Evolutionary conservation across 2,888 invertebrate genomes (phyloP), one percentile per base, ranked within the genome.

Genomic region (Philaethria dido): DNA sequence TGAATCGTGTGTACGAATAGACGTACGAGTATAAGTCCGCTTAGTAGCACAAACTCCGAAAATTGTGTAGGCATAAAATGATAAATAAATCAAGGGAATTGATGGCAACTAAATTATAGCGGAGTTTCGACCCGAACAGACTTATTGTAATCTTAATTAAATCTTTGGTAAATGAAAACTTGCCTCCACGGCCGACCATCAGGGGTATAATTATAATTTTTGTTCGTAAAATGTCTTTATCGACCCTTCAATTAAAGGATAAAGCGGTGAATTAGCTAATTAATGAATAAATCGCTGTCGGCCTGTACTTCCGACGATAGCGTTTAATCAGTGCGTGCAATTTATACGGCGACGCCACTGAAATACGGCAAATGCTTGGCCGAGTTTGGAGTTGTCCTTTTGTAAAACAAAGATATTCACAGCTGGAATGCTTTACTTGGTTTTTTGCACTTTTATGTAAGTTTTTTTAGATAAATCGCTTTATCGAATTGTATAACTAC

Each of bases 201-300:
- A n/a, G 36, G 55, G 39, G 44, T 63, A 55, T 57, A 52, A 64
- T 63, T 62, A 62, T 66, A 64, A 68, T 66, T 64, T 59, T 68
- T 61, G 42, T 42, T 16, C 42, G 39, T 22, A 42, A 63, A 71
- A 70, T 61, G 57, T 72, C 78, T 81, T 82, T 82, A 81, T 83
- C 83, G 83, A 84, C 83, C 81, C 76, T 70, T 83, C 85, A 86
- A 89, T 89, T 88, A 88, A 84, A 71, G 72, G 77, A 76, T 77
- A 84, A 84, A 82, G 76, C 75, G 75, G 81, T 83, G 81, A 82
- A 84, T 87, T 86, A 84, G 82, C 84, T 89, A 91, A 91, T 89
- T 87, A 91, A 88, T 86, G 82, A 81, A 90, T 91, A 91, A 92
- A 92, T 91, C 82, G 78, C 75, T 78, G 81, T 80, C 79, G 76